Evolutionary conservation across 1,140 invertebrate genomes (phyloP).

Genomic region (Octopus sinensis): DNA sequence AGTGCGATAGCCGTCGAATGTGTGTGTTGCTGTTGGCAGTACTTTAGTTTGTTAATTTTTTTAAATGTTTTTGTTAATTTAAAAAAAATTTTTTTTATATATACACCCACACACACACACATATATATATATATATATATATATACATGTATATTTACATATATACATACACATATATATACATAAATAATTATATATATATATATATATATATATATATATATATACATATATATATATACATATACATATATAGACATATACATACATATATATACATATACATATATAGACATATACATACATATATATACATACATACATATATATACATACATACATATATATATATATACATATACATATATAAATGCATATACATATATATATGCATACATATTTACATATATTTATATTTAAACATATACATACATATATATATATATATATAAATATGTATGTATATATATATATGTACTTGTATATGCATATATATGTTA

Average conservation of each 20-base stretch:
- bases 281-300: background rate
- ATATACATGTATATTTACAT: too few species aligned
- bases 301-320: background rate
- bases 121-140: too few species aligned
- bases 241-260: background rate
- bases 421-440: background rate
- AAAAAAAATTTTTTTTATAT: too few species aligned
- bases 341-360: background rate
- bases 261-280: background rate
- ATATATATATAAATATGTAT: background rate
- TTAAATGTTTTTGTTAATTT: too few species aligned
- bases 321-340: background rate
- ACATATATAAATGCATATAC: background rate
- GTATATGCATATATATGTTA: background rate
- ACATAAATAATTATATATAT: background rate
- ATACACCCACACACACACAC: too few species aligned
- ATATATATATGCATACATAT: background rate
- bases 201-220: conserved; percentile 2
- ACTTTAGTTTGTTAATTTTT: too few species aligned
- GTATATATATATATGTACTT: background rate
- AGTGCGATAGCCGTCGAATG: too few species aligned
- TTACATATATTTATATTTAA: background rate
- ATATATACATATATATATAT: background rate
- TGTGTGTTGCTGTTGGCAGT: too few species aligned
- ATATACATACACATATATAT: too few species aligned